A percentile compares a stretch with the other conserved stretches of the same genome.
Conservation (phyloP, 2,113 vertebrate species). For the Pteropus alecto region DNA sequence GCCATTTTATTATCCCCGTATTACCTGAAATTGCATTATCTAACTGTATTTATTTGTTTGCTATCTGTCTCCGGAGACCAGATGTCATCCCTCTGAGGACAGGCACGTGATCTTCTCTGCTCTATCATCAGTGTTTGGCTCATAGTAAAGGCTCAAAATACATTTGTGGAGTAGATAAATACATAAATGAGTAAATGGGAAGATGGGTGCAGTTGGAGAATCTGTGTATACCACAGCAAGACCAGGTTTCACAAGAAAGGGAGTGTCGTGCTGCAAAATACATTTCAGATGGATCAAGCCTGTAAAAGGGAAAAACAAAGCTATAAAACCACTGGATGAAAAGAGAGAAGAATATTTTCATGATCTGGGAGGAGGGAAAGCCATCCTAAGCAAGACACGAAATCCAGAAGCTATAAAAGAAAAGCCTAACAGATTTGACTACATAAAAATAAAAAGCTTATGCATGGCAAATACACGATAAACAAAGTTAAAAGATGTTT, state of each 20-base stretch:
- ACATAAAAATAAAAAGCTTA: slow-evolving; percentile 46
- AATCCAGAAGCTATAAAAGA: slow-evolving; percentile 60
- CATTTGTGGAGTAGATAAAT: background rate
- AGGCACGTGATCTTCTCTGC: background rate
- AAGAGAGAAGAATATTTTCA: slow-evolving; percentile 59
- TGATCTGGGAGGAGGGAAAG: slow-evolving; percentile 38
- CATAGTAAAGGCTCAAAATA: background rate
- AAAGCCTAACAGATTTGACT: slow-evolving; percentile 22
- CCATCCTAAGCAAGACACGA: slow-evolving; percentile 20
- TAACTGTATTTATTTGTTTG: background rate
- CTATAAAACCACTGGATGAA: slow-evolving; percentile 59
- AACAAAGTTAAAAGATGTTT: slow-evolving; percentile 31
- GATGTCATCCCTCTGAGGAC: rapidly evolving
- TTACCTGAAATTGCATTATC: background rate
- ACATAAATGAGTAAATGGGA: background rate
- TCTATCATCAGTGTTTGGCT: background rate
- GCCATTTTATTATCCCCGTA: background rate
- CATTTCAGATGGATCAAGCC: slow-evolving; percentile 49
- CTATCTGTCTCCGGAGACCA: background rate
- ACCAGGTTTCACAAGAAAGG: slow-evolving; percentile 39
- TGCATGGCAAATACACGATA: background rate
- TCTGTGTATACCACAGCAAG: background rate
- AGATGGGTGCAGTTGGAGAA: background rate
- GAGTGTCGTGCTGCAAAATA: background rate
- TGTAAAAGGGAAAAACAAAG: slow-evolving; percentile 51